Evolutionary conservation across 2,888 invertebrate genomes (phyloP).

Genomic region (Himalopsyche kuldschensis): DNA sequence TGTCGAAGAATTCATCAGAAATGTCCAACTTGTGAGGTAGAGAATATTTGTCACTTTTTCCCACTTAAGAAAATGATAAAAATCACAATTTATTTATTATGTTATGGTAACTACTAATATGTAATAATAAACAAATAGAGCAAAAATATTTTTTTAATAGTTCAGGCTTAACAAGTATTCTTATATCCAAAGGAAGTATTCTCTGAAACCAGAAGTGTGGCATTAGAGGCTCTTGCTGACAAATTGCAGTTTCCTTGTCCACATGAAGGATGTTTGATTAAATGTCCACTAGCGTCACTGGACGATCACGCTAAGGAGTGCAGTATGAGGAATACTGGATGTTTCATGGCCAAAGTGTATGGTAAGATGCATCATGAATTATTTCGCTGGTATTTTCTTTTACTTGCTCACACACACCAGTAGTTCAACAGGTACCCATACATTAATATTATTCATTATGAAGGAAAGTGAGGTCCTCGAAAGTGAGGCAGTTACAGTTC

Average conservation of each 20-base stretch:
- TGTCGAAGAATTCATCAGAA: conserved; percentile 42
- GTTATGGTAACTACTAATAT: too few species aligned
- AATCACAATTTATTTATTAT: too few species aligned
- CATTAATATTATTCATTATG: too few species aligned
- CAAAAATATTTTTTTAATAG: too few species aligned
- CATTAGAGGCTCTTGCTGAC: conserved; percentile 62
- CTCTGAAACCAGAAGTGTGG: conserved; percentile 57
- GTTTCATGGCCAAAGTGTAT: conserved; percentile 59
- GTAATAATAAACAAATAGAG: too few species aligned
- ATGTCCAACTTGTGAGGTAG: conserved; percentile 32
- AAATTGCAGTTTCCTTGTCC: conserved; percentile 64
- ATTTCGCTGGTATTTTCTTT: background rate
- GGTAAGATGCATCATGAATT: background rate
- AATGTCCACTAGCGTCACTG: conserved; percentile 56
- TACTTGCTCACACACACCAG: background rate
- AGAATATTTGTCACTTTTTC: background rate
- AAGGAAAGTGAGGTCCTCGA: too few species aligned
- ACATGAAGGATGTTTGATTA: conserved; percentile 60
- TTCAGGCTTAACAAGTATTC: background rate
- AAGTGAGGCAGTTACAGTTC: too few species aligned
- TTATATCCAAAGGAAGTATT: conserved; percentile 56
- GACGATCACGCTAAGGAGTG: conserved; percentile 58
- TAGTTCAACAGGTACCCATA: background rate
- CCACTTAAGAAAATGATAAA: too few species aligned
- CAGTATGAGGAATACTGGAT: conserved; percentile 54